Evolutionary conservation across 1,140 invertebrate genomes (phyloP), one percentile per base, ranked within the genome.

Genomic region (Lerema accius): DNA sequence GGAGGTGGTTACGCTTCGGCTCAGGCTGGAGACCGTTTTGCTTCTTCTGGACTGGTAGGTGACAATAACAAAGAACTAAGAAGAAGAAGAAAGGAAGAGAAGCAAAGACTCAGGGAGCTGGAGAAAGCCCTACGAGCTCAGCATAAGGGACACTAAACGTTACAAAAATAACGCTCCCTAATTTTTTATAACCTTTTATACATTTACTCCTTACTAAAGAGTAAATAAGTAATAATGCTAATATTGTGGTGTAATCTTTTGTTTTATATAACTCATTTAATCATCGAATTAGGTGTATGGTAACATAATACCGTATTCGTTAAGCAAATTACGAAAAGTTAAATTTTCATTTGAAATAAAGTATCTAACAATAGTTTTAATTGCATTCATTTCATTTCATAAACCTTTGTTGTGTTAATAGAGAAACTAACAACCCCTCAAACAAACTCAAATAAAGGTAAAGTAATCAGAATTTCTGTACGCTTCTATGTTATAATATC

Each of bases 41-140:
- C 88, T 9, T 60, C 78, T 28, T 67, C 84, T 48, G 75, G 77
- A 61, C 58, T 90, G 86, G 87, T 90, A 89, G 78, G 86, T 85
- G 76, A 79, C 26, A 67, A 51, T 43, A 42, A 55, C 16, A 65
- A n/a, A 13, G 66, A 67, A 43, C 45, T 70, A 64, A 62, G 69
- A 56, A 69, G 63, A 46, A 77, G 61, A 63, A 79, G 71, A 49
- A 83, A 77, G 58, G 78, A 84, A 73, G 80, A 83, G 63, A 78
- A 74, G 39, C 69, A 73, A 61, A 81, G 28, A 63, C 59, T 62
- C 49, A 82, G 78, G 55, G 66, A 76, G 65, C 40, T 68, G 16
- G 76, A 75, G 65, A 76, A 79, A 53, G 60, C 65, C 10, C 60
- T 58, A 43, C 51, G 68, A 43, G 62, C 67, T 53, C 58, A 74